These are phyloP conservation scores for Intoshia linei DNA, from an alignment of 1,140 invertebrate genomes.

Conservation along the genomic window DNA sequence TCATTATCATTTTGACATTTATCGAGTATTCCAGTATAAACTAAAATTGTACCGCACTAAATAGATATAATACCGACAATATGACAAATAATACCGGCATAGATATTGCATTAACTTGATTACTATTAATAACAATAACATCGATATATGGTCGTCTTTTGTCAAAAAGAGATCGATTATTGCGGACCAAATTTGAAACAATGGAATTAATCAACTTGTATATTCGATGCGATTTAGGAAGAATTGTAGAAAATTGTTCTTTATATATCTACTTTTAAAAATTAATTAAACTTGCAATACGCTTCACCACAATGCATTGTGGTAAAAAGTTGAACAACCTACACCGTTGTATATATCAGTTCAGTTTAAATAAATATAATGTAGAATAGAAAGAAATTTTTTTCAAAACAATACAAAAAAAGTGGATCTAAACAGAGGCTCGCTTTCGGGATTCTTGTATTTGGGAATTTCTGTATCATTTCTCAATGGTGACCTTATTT, in stretches of 20 bases:
- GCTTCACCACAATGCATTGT: conserved; percentile 1
- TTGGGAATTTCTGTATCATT: no score
- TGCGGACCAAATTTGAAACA: conserved; percentile 18
- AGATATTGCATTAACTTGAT: conserved; percentile 26
- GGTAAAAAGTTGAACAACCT: neutral
- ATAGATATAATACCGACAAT: conserved; percentile 9
- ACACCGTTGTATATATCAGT: neutral
- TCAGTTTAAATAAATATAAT: neutral
- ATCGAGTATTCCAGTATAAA: conserved; percentile 29
- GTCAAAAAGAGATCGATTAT: conserved; percentile 23
- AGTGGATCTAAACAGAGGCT: neutral
- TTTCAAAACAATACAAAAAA: neutral
- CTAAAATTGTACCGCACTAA: conserved; percentile 30
- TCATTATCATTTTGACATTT: conserved; percentile 29
- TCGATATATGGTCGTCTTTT: conserved; percentile 24
- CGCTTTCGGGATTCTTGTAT: neutral
- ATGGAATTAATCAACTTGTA: conserved; percentile 14
- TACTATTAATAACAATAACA: conserved; percentile 23
- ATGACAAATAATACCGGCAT: conserved; percentile 19
- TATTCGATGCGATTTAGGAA: conserved; percentile 16
- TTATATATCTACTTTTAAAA: conserved; percentile 12
- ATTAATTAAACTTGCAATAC: conserved; percentile 3
- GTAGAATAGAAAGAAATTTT: neutral
- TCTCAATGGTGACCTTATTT: no score
- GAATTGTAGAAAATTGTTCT: conserved; percentile 12